Evolutionary conservation across 1,140 invertebrate genomes (phyloP).

Genomic region (Varroa destructor): DNA sequence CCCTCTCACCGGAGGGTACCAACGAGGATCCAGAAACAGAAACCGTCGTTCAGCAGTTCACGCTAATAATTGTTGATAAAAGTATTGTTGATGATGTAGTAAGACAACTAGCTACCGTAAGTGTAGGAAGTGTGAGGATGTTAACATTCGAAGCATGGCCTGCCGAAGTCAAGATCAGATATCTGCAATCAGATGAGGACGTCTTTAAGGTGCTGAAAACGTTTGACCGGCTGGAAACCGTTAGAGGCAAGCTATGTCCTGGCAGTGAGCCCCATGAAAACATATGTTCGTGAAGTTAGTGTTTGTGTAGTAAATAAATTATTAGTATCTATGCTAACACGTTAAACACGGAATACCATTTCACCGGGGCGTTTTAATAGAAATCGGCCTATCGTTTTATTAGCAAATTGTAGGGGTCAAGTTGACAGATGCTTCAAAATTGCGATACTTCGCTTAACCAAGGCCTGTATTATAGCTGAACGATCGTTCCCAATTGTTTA

Average conservation of each 20-base stretch:
- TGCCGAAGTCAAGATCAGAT: not conserved
- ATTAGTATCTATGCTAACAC: not conserved
- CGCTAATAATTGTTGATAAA: too few species aligned
- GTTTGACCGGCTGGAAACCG: not conserved
- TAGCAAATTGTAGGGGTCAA: too few species aligned
- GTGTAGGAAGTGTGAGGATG: not conserved
- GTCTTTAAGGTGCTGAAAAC: not conserved
- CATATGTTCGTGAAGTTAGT: not conserved
- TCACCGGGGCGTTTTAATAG: too few species aligned
- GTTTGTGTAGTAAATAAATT: conserved; percentile 4
- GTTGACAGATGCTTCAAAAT: too few species aligned
- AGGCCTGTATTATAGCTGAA: too few species aligned
- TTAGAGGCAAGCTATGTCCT: not conserved
- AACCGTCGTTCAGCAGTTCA: not conserved
- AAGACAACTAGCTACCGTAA: too few species aligned
- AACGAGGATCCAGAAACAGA: not conserved
- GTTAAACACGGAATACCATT: too few species aligned
- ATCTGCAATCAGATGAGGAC: not conserved
- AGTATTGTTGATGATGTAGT: too few species aligned
- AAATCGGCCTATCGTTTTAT: not conserved
- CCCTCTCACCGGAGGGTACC: conserved; percentile 1
- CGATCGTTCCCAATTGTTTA: too few species aligned
- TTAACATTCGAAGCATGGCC: conserved; percentile 2
- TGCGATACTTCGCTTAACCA: too few species aligned
- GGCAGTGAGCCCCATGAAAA: not conserved